These are phyloP conservation scores for Salvelinus namaycush DNA, from an alignment of 2,113 vertebrate species.

Conservation along the genomic window DNA sequence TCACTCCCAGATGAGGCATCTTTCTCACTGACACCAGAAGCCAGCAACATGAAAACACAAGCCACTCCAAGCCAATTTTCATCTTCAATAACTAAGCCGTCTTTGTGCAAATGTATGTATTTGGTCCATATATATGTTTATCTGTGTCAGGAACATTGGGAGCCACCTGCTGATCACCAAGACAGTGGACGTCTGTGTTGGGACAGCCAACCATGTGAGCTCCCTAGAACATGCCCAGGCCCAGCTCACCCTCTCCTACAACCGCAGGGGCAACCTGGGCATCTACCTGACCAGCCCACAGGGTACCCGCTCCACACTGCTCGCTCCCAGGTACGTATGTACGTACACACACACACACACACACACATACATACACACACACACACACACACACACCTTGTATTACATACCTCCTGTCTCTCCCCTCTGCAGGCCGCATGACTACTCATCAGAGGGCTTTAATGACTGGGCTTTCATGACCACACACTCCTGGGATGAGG, in stretches of 20 bases:
- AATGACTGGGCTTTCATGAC: conserved; percentile 99
- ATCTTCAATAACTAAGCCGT: neutral
- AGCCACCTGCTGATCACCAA: conserved; percentile 83
- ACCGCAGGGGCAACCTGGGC: conserved; percentile 90
- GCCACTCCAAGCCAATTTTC: neutral
- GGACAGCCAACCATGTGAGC: conserved; percentile 80
- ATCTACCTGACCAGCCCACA: conserved; percentile 91
- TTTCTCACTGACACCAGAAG: neutral
- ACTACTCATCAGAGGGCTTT: conserved; percentile 95
- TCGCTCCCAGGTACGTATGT: conserved; percentile 84
- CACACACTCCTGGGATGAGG: conserved; percentile 95
- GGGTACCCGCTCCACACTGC: conserved; percentile 92
- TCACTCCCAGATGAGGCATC: no score
- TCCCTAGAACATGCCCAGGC: conserved; percentile 91
- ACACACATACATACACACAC: neutral
- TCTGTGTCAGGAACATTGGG: conserved; percentile 85
- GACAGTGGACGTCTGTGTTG: conserved; percentile 82
- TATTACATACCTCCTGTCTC: neutral
- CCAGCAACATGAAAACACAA: neutral
- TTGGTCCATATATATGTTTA: neutral
- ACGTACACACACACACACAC: neutral
- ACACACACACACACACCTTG: neutral
- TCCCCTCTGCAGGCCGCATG: conserved; percentile 80
- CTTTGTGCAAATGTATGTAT: neutral
- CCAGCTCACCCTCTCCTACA: conserved; percentile 91